Evolutionary conservation across 2,797 vertebrate species (phyloP).

Genomic region (Paguma larvata): DNA sequence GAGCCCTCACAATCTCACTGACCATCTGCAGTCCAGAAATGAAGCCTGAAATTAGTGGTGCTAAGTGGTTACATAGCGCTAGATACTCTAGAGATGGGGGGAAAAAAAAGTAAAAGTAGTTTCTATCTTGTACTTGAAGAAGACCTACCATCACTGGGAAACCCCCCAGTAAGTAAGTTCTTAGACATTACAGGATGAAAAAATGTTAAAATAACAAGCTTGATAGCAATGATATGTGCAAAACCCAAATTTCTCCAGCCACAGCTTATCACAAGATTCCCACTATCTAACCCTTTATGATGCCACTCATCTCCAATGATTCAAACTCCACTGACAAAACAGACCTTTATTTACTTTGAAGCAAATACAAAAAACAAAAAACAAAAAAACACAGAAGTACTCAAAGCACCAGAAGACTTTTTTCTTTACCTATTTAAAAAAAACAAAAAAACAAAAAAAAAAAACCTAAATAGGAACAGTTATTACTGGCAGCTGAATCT

Average conservation of each 20-base stretch:
- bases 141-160: background rate
- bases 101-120: background rate
- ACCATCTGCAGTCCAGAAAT: slow-evolving; percentile 52
- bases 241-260: background rate
- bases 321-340: slow-evolving; percentile 50
- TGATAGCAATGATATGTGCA: background rate
- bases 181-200: background rate
- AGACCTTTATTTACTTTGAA: slow-evolving; percentile 22
- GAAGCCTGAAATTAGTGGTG: background rate
- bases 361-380: background rate
- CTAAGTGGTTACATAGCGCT: background rate
- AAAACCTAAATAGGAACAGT: background rate
- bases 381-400: background rate
- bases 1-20: slow-evolving; percentile 54
- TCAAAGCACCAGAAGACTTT: background rate
- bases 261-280: background rate
- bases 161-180: background rate
- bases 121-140: background rate
- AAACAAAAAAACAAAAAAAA: background rate
- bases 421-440: slow-evolving; percentile 44
- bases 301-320: background rate
- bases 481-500: slow-evolving; percentile 44
- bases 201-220: background rate
- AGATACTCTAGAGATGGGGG: background rate
- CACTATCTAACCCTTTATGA: background rate